phyloP scores from a whole-genome alignment of 2,113 vertebrate genomes.

The Recurvirostra avosetta region DNA sequence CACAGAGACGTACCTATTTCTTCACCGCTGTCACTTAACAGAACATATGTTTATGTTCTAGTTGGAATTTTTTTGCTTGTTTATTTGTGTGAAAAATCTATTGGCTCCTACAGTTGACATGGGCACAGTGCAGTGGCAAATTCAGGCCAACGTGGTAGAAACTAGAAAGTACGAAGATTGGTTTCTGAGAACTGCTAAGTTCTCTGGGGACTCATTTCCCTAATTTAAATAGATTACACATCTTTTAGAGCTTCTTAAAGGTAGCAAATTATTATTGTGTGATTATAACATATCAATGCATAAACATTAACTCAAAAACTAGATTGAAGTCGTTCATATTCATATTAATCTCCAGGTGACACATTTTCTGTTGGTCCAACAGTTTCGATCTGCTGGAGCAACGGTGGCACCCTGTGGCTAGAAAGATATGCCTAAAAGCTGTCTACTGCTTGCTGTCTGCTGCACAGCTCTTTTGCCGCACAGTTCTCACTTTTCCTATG shows the following conservation, averaged over 20 bases:
- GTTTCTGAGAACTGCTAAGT: neutral
- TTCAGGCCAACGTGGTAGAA: neutral
- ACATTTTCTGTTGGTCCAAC: neutral
- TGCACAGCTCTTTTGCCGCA: neutral
- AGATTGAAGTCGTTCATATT: neutral
- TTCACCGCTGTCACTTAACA: neutral
- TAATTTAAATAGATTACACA: neutral
- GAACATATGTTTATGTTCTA: neutral
- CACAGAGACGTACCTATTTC: neutral
- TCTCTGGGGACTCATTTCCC: neutral
- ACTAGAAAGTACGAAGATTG: neutral
- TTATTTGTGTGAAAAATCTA: neutral
- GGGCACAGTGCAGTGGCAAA: neutral
- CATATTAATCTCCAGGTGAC: neutral
- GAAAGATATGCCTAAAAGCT: neutral
- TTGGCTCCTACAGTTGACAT: neutral
- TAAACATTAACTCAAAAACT: neutral
- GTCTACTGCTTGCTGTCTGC: neutral
- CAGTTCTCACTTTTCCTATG: neutral
- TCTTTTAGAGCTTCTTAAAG: neutral
- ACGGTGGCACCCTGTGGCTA: slow-evolving; percentile 66
- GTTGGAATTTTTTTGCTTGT: neutral
- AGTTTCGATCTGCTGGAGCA: neutral
- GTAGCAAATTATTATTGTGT: neutral
- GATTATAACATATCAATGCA: slow-evolving; percentile 12